Base-by-base conservation (phyloP, 2,888 invertebrate genomes). In the Chymomyza procnemis region DNA sequence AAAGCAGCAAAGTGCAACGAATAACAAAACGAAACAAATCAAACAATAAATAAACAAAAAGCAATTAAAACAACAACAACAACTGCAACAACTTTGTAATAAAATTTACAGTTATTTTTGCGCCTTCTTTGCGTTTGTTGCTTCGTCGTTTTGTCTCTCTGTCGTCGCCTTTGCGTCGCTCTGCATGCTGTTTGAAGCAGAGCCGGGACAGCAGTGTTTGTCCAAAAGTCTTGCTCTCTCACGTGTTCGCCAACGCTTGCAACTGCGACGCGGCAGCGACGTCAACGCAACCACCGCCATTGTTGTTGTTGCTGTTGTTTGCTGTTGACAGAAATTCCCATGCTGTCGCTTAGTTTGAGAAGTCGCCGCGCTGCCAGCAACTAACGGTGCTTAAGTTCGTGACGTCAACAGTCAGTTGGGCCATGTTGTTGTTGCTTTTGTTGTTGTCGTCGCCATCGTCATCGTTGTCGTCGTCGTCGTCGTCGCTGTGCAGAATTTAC, bases 181-280 rank as follows among this genome's bases (percentile, higher is more conserved):
- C 8, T 26, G 50, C 50, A 6, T 41, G 34, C 34, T 50, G 16
- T n/a, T 47, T 47, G 47, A 16, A 55, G 66, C 55, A 60, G 47
- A 66, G 54, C 67, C 67, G 60, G 34, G n/a, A n/a, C n/a, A n/a
- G n/a, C n/a, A 75, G 66, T 73, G 73, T 75, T 76, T 79, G 63
- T 58, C 54, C n/a, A n/a, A n/a, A 22, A 68, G 50, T 68, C 50
- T 52, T 61, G 71, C 67, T 71, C 78, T 78, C 78, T 78, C 78
- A 78, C 78, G 78, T 78, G 78, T 75, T 62, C 67, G 73, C 69
- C 16, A 18, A 8, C 1, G 22, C 60, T n/a, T 12, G 9, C 60
- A 16, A 22, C 48, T 22, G 61, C 9, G 47, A 30, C 58, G 61
- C 59, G 54, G 21, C 54, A 12, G 8, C 54, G 54, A 21, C 54